Conservation (phyloP, 2,888 invertebrate genomes). For the Cataglyphis altisquamis region DNA sequence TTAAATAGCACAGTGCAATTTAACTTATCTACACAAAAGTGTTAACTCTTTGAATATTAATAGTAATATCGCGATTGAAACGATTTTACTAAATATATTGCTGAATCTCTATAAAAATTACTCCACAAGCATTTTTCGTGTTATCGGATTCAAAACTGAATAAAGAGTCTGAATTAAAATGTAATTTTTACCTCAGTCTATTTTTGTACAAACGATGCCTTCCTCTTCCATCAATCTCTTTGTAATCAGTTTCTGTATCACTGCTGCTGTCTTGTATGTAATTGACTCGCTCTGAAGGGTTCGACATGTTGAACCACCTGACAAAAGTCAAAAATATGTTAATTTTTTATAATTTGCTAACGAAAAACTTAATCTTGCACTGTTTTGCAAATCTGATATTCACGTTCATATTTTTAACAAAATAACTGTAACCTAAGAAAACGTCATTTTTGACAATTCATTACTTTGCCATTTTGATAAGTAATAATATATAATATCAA, state of each 20-base stretch:
- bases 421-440: neutral
- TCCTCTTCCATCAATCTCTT: slow-evolving; percentile 90
- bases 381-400: neutral
- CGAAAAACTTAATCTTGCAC: neutral
- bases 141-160: neutral
- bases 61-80: neutral
- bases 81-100: neutral
- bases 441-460: neutral
- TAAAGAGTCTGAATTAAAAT: neutral
- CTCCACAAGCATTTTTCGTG: neutral
- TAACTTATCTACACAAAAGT: neutral
- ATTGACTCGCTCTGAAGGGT: slow-evolving; percentile 82
- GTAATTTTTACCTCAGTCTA: slow-evolving; percentile 88
- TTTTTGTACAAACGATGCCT: slow-evolving; percentile 90
- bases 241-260: slow-evolving; percentile 93
- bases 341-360: neutral
- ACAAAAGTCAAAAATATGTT: slow-evolving; percentile 48
- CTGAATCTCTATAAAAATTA: slow-evolving; percentile 38
- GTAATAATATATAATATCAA: neutral
- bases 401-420: neutral
- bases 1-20: neutral
- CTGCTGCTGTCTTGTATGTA: slow-evolving; percentile 91
- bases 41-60: neutral
- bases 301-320: slow-evolving; percentile 85
- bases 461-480: neutral